These are phyloP conservation scores for Pomacea maculata DNA, from an alignment of 1,140 invertebrate genomes.

Conservation along the genomic window DNA sequence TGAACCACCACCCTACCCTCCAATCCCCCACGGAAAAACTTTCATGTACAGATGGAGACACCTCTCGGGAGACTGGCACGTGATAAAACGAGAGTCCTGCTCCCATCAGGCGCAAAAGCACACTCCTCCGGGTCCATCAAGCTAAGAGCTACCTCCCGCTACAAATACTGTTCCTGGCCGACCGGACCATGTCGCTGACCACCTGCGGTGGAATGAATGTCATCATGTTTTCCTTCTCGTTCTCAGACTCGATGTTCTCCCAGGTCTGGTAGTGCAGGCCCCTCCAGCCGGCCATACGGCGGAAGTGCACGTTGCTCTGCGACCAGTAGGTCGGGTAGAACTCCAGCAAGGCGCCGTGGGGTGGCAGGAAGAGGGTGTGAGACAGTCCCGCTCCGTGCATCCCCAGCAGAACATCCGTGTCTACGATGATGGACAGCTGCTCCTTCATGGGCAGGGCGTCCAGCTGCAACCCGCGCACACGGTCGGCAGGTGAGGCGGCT, in stretches of 20 bases:
- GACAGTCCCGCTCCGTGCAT: conserved; percentile 97
- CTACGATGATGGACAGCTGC: conserved; percentile 62
- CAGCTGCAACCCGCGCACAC: conserved; percentile 49
- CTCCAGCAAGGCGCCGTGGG: conserved; percentile 95
- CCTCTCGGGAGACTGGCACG: too few species aligned
- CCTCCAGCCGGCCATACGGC: conserved; percentile 56
- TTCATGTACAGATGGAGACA: too few species aligned
- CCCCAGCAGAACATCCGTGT: conserved; percentile 92
- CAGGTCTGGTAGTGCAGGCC: conserved; percentile 52
- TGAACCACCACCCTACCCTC: too few species aligned
- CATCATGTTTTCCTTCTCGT: conserved; percentile 42
- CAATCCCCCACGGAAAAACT: too few species aligned
- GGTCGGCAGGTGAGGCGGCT: conserved; percentile 23
- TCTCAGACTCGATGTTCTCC: conserved; percentile 45
- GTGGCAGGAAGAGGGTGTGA: conserved; percentile 91
- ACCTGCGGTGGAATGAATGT: conserved; percentile 42
- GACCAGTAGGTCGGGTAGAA: conserved; percentile 71
- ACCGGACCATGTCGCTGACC: conserved; percentile 22
- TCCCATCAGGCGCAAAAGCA: too few species aligned
- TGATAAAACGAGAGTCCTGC: too few species aligned
- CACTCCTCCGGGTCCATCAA: too few species aligned
- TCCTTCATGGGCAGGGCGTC: conserved; percentile 48
- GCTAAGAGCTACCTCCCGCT: not conserved
- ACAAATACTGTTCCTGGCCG: conserved; percentile 31
- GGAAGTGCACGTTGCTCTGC: conserved; percentile 52